Percentiles rank a stretch among this genome's conserved stretches.
phyloP scores from a whole-genome alignment of 2,113 vertebrate genomes.

The Canis aureus region DNA sequence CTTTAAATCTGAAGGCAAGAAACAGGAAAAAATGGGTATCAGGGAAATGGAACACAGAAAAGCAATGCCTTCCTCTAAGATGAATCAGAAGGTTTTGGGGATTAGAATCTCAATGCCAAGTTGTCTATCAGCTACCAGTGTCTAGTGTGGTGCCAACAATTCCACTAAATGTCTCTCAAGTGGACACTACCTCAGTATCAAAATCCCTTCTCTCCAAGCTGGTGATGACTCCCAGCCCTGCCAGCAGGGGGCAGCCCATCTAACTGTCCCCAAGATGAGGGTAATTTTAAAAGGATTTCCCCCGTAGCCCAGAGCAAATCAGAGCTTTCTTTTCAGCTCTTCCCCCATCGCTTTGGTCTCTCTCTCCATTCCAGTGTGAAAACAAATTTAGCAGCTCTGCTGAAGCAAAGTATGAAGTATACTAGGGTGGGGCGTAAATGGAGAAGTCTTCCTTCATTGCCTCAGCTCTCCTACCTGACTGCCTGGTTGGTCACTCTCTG shows the following conservation, averaged over 20 bases:
- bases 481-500: neutral
- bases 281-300: conserved; percentile 28
- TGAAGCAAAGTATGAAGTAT: neutral
- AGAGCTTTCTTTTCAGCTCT: conserved; percentile 42
- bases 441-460: neutral
- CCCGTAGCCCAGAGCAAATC: neutral
- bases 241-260: conserved; percentile 61
- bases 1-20: conserved; percentile 85
- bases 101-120: neutral
- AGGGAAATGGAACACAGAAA: neutral
- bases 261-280: neutral
- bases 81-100: conserved; percentile 43
- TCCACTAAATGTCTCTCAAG: neutral
- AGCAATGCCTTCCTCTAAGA: conserved; percentile 11
- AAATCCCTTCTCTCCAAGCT: neutral
- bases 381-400: conserved; percentile 37
- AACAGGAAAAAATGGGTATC: conserved; percentile 44
- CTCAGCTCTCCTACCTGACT: neutral
- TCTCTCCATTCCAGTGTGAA: conserved; percentile 31
- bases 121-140: neutral
- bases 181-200: neutral
- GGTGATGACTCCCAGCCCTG: conserved; percentile 3
- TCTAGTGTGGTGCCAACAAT: neutral
- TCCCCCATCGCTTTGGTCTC: neutral
- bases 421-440: neutral